Conservation (phyloP, 2,888 invertebrate species). For the Oligia fasciuncula region DNA sequence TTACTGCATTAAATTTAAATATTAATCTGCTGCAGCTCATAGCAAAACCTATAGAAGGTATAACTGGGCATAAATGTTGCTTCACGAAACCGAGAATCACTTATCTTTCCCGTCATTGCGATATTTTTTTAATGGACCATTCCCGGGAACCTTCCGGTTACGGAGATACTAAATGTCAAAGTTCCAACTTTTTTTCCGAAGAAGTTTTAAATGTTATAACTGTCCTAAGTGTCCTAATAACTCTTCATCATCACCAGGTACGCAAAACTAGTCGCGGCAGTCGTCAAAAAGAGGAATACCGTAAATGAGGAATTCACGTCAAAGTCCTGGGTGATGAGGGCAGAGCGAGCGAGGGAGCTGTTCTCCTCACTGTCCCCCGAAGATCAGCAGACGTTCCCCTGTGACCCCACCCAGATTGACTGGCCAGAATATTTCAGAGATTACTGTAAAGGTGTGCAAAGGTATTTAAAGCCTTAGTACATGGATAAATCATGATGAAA, state of each 20-base stretch:
- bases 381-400: conserved; percentile 93
- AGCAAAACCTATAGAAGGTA: not conserved
- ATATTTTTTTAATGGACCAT: not conserved
- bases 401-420: conserved; percentile 93
- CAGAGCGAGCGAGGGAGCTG: conserved; percentile 92
- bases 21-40: not conserved
- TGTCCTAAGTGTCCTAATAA: not conserved
- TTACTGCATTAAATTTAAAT: not conserved
- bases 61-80: not conserved
- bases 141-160: not conserved
- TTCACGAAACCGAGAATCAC: not conserved
- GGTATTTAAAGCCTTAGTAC: conserved; percentile 4
- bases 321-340: conserved; percentile 94
- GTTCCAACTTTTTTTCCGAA: not conserved
- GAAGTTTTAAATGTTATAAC: not conserved
- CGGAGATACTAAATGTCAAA: not conserved
- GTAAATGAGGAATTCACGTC: conserved; percentile 93
- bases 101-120: not conserved
- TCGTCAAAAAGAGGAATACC: conserved; percentile 91
- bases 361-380: conserved; percentile 89
- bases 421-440: conserved; percentile 95
- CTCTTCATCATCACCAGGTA: conserved; percentile 85
- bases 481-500: not conserved
- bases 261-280: conserved; percentile 92
- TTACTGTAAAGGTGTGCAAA: conserved; percentile 93